Evolutionary conservation across 2,113 vertebrate species (phyloP).

Genomic region (Dascyllus trimaculatus): DNA sequence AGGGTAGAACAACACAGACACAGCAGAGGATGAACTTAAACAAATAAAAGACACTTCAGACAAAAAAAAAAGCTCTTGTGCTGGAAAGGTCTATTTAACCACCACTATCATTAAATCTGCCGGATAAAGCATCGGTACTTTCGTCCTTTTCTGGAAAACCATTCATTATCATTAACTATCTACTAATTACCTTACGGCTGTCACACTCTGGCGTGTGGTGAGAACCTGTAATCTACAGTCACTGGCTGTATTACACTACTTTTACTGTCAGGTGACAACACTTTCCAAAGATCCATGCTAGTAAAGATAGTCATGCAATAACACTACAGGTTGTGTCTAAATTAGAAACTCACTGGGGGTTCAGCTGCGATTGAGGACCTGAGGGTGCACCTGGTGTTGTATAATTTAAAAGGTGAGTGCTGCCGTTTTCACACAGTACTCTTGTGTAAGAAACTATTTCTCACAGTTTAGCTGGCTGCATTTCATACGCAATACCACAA

Average conservation of each 20-base stretch:
- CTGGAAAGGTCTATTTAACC: slow-evolving; percentile 47
- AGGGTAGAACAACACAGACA: slow-evolving; percentile 3
- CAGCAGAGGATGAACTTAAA: slow-evolving; percentile 8
- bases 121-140: not conserved
- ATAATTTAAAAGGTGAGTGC: not conserved
- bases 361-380: not conserved
- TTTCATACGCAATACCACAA: not conserved
- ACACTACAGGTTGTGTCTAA: not conserved
- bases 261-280: not conserved
- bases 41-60: slow-evolving; percentile 31
- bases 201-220: not conserved
- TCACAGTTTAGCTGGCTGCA: not conserved
- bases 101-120: slow-evolving; percentile 54
- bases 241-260: not conserved
- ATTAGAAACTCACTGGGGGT: not conserved
- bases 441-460: not conserved
- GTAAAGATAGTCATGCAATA: not conserved
- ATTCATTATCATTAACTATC: slow-evolving; percentile 51
- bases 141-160: slow-evolving; percentile 36
- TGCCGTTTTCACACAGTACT: not conserved
- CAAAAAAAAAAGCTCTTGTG: slow-evolving; percentile 22
- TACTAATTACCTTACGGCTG: slow-evolving; percentile 32
- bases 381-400: slow-evolving; percentile 9
- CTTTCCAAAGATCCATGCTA: not conserved
- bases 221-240: slow-evolving; percentile 4